These are phyloP conservation scores for Vombatus ursinus DNA, from an alignment of 2,113 vertebrate genomes.

Conservation along the genomic window DNA sequence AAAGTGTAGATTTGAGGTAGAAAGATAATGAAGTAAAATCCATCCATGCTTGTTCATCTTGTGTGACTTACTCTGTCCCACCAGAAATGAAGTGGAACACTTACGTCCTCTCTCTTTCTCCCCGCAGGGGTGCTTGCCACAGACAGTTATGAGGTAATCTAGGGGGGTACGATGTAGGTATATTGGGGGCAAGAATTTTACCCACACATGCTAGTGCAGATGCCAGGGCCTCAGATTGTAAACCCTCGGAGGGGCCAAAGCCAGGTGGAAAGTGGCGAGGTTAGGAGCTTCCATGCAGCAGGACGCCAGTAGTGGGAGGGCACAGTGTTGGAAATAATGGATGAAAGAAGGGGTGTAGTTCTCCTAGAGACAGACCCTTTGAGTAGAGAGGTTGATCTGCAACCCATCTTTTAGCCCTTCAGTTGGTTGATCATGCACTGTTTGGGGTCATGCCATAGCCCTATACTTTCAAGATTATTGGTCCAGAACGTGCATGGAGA, in stretches of 20 bases:
- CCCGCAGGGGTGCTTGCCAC: no score
- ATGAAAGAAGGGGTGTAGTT: background rate
- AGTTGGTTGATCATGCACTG: background rate
- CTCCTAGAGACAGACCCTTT: background rate
- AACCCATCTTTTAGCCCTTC: background rate
- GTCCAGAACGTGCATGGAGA: background rate
- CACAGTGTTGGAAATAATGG: background rate
- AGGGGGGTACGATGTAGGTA: background rate
- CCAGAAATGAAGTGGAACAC: background rate
- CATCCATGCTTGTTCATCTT: background rate
- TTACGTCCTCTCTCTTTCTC: background rate
- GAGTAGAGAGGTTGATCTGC: background rate
- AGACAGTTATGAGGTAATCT: background rate
- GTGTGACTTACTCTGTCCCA: background rate
- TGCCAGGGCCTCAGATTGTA: background rate
- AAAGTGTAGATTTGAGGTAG: background rate
- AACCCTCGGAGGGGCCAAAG: background rate
- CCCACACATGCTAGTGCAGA: background rate
- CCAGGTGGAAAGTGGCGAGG: background rate
- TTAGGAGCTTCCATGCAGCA: background rate
- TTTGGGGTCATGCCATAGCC: background rate
- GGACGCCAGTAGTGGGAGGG: background rate
- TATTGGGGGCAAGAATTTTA: background rate
- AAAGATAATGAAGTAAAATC: background rate
- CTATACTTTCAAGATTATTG: background rate